Base-by-base conservation (phyloP, 2,113 vertebrate genomes). In the Apistogramma diplotaenia region DNA sequence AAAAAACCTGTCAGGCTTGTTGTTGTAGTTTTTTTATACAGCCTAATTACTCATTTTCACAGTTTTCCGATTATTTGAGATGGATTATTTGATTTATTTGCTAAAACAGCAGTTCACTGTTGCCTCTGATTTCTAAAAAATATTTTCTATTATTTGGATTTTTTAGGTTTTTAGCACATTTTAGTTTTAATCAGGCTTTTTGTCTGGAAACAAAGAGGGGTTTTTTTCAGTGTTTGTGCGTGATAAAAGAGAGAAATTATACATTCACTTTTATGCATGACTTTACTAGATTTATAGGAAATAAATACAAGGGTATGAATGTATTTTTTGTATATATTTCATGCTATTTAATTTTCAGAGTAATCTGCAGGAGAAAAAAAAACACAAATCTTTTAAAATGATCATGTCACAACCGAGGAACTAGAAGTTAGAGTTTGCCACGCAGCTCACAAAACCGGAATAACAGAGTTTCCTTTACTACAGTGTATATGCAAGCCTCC, bases 361-460 rank as follows among this genome's bases (percentile, higher is more conserved):
- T 10, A 15, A 71, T 43, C 12, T 70, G 23, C 11, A 23, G 18
- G 37, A 56, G 29, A 31, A 37, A 75, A 71, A 4, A 53, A 53
- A 53, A 74, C 12, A 10, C 46, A 29, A 73, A 65, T 46, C n/a
- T 81, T 81, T 46, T 12, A 19, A 49, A 25, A 78, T 62, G 46
- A 71, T 16, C 29, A 7, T 56, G 23, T 61, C 54, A 40, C 4
- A 11, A 7, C 25, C 54, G 62, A 75, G 33, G 73, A 60, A 43
- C 43, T 9, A 31, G 18, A 80, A 77, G 54, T 74, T 6, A 21
- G 62, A 78, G 21, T 27, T 49, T 75, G 62, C 82, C 76, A 85
- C 23, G 71, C 43, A 70, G 54, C 40, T 84, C 80, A 86, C 56
- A 54, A 83, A 82, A 77, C 37, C 46, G 12, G 54, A 80, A 21